Evolutionary conservation across 2,113 vertebrate species (phyloP).

Genomic region (Phalacrocorax carbo): DNA sequence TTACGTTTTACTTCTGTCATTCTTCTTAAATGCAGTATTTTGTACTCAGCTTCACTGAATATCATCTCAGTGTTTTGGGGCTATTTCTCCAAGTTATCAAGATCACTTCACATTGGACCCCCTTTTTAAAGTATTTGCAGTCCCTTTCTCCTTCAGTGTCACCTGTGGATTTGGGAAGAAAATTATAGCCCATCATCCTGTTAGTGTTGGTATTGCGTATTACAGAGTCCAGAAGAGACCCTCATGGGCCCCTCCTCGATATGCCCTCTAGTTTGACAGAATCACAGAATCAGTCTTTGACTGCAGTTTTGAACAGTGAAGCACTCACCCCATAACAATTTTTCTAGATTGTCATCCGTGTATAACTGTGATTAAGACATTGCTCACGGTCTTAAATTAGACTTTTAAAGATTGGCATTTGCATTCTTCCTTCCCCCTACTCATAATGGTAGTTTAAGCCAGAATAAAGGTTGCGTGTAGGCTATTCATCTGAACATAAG

Average conservation of each 20-base stretch:
- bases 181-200: not conserved
- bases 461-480: not conserved
- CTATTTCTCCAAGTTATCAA: not conserved
- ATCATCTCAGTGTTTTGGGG: not conserved
- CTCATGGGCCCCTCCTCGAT: not conserved
- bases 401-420: not conserved
- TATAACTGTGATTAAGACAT: slow-evolving; percentile 27
- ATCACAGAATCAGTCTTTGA: not conserved
- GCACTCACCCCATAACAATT: slow-evolving; percentile 23
- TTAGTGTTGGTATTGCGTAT: not conserved
- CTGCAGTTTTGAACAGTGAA: not conserved
- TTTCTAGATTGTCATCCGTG: slow-evolving; percentile 9
- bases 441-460: not conserved
- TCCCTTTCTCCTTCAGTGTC: not conserved
- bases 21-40: not conserved
- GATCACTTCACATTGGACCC: not conserved
- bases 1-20: not conserved
- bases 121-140: not conserved
- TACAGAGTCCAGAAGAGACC: not conserved
- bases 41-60: not conserved
- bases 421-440: not conserved
- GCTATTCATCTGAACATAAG: not conserved
- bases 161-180: not conserved
- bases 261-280: slow-evolving; percentile 6
- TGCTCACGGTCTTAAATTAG: not conserved